phyloP scores from a whole-genome alignment of 2,888 invertebrate genomes.

The Calameuta filiformis region DNA sequence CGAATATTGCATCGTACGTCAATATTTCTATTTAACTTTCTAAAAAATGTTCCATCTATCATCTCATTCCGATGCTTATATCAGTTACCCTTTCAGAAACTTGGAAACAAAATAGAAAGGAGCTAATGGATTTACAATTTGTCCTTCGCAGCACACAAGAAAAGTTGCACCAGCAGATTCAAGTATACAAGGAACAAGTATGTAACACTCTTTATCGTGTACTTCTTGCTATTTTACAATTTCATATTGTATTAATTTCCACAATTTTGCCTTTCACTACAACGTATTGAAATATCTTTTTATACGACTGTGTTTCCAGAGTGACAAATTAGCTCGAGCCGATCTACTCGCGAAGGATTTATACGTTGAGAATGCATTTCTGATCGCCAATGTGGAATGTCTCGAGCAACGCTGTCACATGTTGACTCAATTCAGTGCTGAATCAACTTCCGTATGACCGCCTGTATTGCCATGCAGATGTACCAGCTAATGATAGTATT shows the following conservation, averaged over 20 bases:
- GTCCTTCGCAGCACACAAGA: conserved; percentile 69
- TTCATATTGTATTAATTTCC: background rate
- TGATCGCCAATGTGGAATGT: conserved; percentile 74
- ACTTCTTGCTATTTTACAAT: background rate
- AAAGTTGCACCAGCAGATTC: conserved; percentile 69
- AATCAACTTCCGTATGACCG: conserved; percentile 62
- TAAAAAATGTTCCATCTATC: background rate
- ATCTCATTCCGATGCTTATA: background rate
- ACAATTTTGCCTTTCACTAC: background rate
- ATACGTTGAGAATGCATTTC: conserved; percentile 86
- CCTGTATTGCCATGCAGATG: background rate
- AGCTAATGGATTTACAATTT: conserved; percentile 69
- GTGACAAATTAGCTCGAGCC: conserved; percentile 77
- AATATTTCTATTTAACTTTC: background rate
- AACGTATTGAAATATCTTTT: background rate
- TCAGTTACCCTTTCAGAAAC: conserved; percentile 62
- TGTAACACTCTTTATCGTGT: background rate
- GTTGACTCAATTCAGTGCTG: conserved; percentile 64
- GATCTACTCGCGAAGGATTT: conserved; percentile 85
- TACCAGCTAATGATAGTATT: conserved; percentile 4
- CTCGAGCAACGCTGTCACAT: conserved; percentile 70
- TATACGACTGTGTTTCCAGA: conserved; percentile 58
- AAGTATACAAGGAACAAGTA: conserved; percentile 69
- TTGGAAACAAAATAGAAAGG: conserved; percentile 70
- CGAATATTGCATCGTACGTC: conserved; percentile 73